A percentile compares a stretch with the other conserved stretches of the same genome.
These are phyloP conservation scores for Cybosia mesomella DNA, from an alignment of 2,888 invertebrate genomes.

Conservation along the genomic window DNA sequence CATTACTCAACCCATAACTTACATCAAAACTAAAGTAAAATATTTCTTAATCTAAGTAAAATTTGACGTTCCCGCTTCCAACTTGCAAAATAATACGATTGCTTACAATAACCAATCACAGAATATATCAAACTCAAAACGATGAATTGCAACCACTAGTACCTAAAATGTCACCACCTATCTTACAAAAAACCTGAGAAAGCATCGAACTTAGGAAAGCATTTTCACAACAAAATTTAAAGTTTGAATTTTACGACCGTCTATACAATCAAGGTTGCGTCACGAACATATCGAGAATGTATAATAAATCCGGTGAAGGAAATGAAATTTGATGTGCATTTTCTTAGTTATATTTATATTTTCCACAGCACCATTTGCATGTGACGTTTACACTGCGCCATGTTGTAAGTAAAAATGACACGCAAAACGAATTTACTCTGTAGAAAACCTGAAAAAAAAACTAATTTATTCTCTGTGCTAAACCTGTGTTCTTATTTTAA, in stretches of 20 bases:
- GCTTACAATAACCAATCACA: slow-evolving; percentile 7
- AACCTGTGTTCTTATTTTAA: slow-evolving; percentile 48
- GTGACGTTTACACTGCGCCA: slow-evolving; percentile 63
- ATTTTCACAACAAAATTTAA: slow-evolving; percentile 52
- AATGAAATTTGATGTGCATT: slow-evolving; percentile 71
- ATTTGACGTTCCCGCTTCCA: background rate
- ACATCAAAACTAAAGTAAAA: background rate
- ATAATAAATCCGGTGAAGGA: slow-evolving; percentile 72
- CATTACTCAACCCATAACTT: no score
- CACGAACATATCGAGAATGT: slow-evolving; percentile 68
- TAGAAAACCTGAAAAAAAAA: slow-evolving; percentile 37
- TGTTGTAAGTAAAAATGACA: slow-evolving; percentile 59
- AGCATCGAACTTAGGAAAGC: slow-evolving; percentile 43
- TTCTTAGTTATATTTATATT: slow-evolving; percentile 65
- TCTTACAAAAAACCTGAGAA: slow-evolving; percentile 40
- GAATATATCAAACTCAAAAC: slow-evolving; percentile 33
- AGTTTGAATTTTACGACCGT: slow-evolving; percentile 62
- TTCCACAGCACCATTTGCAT: slow-evolving; percentile 65
- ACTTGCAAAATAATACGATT: slow-evolving; percentile 12
- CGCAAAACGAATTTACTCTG: slow-evolving; percentile 21
- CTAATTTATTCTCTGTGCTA: slow-evolving; percentile 51
- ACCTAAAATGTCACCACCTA: slow-evolving; percentile 35
- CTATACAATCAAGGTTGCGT: slow-evolving; percentile 72
- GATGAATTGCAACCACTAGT: slow-evolving; percentile 26
- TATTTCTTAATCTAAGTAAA: background rate